Conservation (phyloP, 2,888 invertebrate species). For the Alsophila aescularia region DNA sequence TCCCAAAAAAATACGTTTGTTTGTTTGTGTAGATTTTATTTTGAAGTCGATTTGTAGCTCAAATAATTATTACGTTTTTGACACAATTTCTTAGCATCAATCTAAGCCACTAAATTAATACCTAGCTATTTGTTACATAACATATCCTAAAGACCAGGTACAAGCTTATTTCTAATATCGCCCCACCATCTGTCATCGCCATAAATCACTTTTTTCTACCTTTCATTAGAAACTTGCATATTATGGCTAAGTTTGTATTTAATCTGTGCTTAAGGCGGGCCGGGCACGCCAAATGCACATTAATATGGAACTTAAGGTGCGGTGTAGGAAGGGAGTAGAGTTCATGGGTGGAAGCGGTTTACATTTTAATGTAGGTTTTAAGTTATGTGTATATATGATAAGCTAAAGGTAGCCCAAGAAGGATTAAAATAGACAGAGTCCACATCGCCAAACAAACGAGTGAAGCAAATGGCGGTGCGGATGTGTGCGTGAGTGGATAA, state of each 20-base stretch:
- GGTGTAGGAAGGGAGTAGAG: slow-evolving; percentile 16
- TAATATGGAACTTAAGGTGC: slow-evolving; percentile 68
- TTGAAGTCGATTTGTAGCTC: neutral
- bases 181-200: slow-evolving; percentile 44
- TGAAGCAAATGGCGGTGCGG: too few relatives aligned
- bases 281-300: slow-evolving; percentile 76
- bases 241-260: slow-evolving; percentile 62
- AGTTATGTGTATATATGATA: neutral
- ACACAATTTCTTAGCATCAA: neutral
- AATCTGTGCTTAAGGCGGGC: slow-evolving; percentile 69
- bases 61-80: neutral
- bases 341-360: slow-evolving; percentile 14
- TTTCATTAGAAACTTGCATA: slow-evolving; percentile 51
- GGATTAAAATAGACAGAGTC: too few relatives aligned
- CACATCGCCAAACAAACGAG: too few relatives aligned
- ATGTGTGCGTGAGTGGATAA: too few relatives aligned
- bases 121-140: slow-evolving; percentile 12
- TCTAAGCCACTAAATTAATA: neutral
- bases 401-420: too few relatives aligned
- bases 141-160: slow-evolving; percentile 13
- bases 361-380: slow-evolving; percentile 4
- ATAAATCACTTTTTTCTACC: slow-evolving; percentile 51
- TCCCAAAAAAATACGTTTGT: too few relatives aligned
- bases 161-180: slow-evolving; percentile 33
- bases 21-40: too few relatives aligned